phyloP scores from a whole-genome alignment of 1,140 invertebrate species.

The Monochamus saltuarius region DNA sequence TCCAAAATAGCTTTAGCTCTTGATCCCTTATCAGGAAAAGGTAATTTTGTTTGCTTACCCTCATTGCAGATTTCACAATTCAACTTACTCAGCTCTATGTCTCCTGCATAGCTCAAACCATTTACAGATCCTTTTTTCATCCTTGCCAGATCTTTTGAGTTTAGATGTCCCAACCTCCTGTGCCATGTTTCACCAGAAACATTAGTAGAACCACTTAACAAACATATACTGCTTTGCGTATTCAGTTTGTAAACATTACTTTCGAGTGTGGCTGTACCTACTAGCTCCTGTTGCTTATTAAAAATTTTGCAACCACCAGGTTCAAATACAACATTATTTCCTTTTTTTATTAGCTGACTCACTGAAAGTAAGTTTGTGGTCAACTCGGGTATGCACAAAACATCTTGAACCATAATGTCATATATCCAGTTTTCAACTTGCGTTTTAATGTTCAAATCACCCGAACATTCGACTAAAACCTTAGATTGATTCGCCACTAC shows the following conservation, averaged over 20 bases:
- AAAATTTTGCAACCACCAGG: constrained; percentile 25
- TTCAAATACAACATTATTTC: constrained; percentile 34
- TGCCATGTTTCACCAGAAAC: constrained; percentile 21
- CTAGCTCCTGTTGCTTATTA: constrained; percentile 16
- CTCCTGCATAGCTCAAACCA: too few relatives aligned
- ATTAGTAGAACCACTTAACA: constrained; percentile 26
- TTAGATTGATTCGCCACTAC: neutral
- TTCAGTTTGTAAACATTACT: constrained; percentile 38
- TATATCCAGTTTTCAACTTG: neutral
- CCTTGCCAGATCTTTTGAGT: constrained; percentile 5
- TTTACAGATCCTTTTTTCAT: too few relatives aligned
- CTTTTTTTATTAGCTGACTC: constrained; percentile 35
- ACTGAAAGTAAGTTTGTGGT: constrained; percentile 38
- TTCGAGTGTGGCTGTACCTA: constrained; percentile 23
- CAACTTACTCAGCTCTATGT: too few relatives aligned
- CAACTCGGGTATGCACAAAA: constrained; percentile 36
- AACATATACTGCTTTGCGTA: constrained; percentile 18
- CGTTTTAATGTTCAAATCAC: constrained; percentile 1
- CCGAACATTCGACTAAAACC: neutral
- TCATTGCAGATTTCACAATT: too few relatives aligned
- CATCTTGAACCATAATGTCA: constrained; percentile 19
- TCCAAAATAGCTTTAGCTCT: too few relatives aligned
- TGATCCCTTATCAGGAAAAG: too few relatives aligned
- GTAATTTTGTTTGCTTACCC: too few relatives aligned
- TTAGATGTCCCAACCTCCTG: constrained; percentile 31